phyloP scores from a whole-genome alignment of 2,113 vertebrate genomes.

The Spermophilus dauricus region DNA sequence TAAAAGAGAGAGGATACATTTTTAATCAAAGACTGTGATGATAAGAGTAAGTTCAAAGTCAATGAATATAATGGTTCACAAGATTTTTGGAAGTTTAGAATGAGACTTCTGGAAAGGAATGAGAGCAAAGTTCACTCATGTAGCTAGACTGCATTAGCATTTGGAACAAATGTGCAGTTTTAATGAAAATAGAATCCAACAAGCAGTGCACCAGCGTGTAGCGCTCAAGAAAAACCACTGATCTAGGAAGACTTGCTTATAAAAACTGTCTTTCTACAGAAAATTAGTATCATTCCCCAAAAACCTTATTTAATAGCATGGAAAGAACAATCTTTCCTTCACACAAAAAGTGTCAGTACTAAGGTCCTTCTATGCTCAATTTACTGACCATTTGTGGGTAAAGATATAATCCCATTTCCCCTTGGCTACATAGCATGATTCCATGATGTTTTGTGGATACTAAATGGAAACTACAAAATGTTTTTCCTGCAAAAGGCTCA shows the following conservation, averaged over 20 bases:
- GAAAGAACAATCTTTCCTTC: background rate
- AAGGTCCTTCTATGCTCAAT: background rate
- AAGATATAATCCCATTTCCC: background rate
- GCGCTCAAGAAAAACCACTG: background rate
- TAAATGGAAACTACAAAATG: background rate
- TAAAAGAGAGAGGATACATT: background rate
- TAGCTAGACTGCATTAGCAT: background rate
- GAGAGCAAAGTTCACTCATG: background rate
- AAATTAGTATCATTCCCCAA: slow-evolving; percentile 7
- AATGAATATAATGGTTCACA: background rate
- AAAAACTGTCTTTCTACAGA: background rate
- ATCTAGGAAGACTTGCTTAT: slow-evolving; percentile 34
- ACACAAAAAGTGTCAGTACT: background rate
- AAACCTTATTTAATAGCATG: slow-evolving; percentile 26
- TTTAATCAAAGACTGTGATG: background rate
- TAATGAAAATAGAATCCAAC: background rate
- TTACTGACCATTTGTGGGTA: background rate
- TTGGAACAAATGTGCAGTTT: background rate
- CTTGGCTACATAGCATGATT: background rate
- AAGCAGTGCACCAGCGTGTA: background rate
- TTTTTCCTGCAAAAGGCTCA: background rate
- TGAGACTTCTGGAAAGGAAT: background rate
- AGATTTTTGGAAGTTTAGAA: background rate
- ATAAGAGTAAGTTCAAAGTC: background rate
- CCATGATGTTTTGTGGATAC: background rate